Base-by-base conservation (phyloP, 1,140 invertebrate genomes). In the Adelges cooleyi region DNA sequence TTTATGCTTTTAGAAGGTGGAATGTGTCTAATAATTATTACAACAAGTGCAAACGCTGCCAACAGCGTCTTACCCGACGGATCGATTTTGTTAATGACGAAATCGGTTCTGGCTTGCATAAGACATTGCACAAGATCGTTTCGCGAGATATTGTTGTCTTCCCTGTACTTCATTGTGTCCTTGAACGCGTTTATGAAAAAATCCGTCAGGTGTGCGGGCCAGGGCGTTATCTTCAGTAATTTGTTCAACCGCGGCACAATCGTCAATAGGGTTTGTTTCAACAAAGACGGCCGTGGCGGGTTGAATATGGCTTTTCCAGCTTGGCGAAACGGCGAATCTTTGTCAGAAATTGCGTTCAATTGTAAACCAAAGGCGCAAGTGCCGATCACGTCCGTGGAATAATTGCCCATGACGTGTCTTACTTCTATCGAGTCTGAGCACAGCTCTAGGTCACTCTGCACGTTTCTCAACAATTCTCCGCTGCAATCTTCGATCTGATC, bases 281-380 rank as follows among this genome's bases (percentile, higher is more conserved):
- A 17, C 6, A 53, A 11, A 1, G 65, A 40, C 0, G 70, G 65
- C 13, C 53, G 33, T 23, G 74, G 69, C 27, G 13, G 36, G 36
- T 53, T 10, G 54, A 42, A 44, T 20, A 51, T 33, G 13, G 22
- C 8, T 40, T 66, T 66, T 0, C 38, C 29, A 0, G 44, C 25
- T 10, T 36, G 17, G 3, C 52, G 23, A 68, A 82, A 81, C 59
- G 77, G 73, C 5, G 75, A 76, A 38, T 81, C 71, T 20, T 78
- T 76, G 67, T 81, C 73, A 40, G 73, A 71, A 15, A 83, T 67
- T 15, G 77, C 73, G 62, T 80, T 77, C 68, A 75, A 76, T 52
- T 82, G 72, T 10, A 83, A 71, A 3, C 81, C 82, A 72, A 84
- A 84, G 8, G 78, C 80, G 59, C 77, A 79, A 0, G 76, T 76